Evolutionary conservation across 2,797 vertebrate genomes (phyloP).

Genomic region (Takifugu rubripes): DNA sequence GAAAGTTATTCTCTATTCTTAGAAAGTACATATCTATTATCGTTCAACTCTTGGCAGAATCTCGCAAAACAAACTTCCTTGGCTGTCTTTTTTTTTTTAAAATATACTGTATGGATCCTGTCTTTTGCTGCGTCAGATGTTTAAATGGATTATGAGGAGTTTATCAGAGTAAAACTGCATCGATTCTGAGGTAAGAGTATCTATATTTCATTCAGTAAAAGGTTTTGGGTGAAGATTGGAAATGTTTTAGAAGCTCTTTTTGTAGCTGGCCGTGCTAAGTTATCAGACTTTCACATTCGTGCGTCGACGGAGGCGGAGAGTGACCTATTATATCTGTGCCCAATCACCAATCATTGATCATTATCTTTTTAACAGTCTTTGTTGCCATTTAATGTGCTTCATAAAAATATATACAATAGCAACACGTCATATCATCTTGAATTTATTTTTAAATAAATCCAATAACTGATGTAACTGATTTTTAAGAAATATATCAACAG

Average conservation of each 20-base stretch:
- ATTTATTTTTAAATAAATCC: no score
- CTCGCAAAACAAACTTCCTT: not conserved
- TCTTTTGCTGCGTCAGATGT: not conserved
- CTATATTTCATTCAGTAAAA: not conserved
- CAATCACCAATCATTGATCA: not conserved
- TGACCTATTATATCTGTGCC: not conserved
- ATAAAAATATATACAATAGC: no score
- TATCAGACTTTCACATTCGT: not conserved
- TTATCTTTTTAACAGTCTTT: no score
- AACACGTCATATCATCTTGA: no score
- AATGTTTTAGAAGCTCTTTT: slow-evolving; percentile 5
- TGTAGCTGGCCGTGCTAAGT: not conserved
- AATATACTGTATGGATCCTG: not conserved
- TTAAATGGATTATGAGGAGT: slow-evolving; percentile 35
- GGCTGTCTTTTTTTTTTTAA: not conserved
- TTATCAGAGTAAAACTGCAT: not conserved
- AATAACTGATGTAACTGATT: no score
- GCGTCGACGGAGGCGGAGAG: not conserved
- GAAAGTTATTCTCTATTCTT: not conserved
- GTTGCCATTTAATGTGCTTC: no score
- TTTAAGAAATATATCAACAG: no score
- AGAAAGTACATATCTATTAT: fast-evolving
- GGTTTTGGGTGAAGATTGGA: not conserved
- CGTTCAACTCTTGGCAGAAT: not conserved
- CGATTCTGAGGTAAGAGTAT: slow-evolving; percentile 48